A percentile compares a stretch with the other conserved stretches of the same genome.
These are phyloP conservation scores for Lepetodrilus schrolli DNA, from an alignment of 2,888 invertebrate genomes.

Conservation along the genomic window DNA sequence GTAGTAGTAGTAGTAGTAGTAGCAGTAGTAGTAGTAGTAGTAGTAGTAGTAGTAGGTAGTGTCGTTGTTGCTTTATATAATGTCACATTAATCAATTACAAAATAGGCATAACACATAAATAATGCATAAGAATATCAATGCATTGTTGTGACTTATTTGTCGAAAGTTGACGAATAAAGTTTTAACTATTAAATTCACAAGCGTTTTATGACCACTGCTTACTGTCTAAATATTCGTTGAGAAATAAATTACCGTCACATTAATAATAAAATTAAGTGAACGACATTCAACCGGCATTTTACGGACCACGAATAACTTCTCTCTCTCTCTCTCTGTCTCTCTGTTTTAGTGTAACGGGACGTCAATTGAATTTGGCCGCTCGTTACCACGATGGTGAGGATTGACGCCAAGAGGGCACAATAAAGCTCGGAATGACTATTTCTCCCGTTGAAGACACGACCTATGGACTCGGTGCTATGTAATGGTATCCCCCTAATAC, in stretches of 20 bases:
- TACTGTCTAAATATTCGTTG: neutral
- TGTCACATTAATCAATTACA: neutral
- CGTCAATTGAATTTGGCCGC: conserved; percentile 3
- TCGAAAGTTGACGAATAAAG: too few species aligned
- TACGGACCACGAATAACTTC: neutral
- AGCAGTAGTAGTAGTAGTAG: neutral
- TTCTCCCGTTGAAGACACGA: neutral
- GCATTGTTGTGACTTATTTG: too few species aligned
- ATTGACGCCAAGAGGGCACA: neutral
- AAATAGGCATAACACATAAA: neutral
- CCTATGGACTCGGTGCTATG: neutral
- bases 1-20: neutral
- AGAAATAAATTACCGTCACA: neutral
- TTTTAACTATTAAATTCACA: too few species aligned
- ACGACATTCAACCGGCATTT: neutral
- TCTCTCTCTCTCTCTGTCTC: too few species aligned
- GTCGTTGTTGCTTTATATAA: neutral
- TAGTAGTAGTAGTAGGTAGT: too few species aligned
- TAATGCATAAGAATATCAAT: too few species aligned
- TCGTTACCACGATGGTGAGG: neutral
- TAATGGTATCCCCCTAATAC: neutral
- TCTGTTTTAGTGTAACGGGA: neutral
- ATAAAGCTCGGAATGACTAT: neutral
- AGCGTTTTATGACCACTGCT: neutral
- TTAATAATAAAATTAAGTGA: neutral